phyloP scores from a whole-genome alignment of 2,797 vertebrate species.

The Dendrocincla fuliginosa region DNA sequence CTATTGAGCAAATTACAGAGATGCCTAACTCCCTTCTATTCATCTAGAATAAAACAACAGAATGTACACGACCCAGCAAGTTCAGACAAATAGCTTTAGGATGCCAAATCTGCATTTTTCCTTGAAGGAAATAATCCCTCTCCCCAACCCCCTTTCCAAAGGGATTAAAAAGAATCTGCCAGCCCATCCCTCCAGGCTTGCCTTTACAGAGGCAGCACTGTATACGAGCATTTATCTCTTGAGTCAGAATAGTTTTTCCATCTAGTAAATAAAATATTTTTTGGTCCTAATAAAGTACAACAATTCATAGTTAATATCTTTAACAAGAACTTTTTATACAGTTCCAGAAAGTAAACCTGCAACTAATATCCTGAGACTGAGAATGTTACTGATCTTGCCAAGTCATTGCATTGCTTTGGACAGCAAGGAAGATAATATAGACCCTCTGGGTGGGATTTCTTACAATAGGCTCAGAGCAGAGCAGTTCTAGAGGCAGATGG shows the following conservation, averaged over 20 bases:
- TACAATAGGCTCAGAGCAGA: neutral
- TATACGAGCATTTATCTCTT: slow-evolving; percentile 10
- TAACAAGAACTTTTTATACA: neutral
- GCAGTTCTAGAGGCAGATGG: neutral
- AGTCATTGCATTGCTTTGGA: neutral
- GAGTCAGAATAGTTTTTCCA: slow-evolving; percentile 5
- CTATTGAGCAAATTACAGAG: neutral
- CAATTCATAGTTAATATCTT: slow-evolving; percentile 20
- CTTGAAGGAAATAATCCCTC: slow-evolving; percentile 37
- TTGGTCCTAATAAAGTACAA: slow-evolving; percentile 13
- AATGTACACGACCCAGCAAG: neutral
- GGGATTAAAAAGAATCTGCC: slow-evolving; percentile 51
- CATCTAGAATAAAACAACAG: neutral
- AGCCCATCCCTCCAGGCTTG: slow-evolving; percentile 42
- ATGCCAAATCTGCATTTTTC: slow-evolving; percentile 50
- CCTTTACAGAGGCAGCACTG: slow-evolving; percentile 23
- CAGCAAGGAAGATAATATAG: neutral
- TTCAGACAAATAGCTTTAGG: slow-evolving; percentile 42
- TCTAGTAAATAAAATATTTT: slow-evolving; percentile 26
- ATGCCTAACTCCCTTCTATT: neutral
- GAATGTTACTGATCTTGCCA: neutral
- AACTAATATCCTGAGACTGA: slow-evolving; percentile 18
- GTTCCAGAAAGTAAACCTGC: slow-evolving; percentile 51
- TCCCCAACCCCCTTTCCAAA: neutral
- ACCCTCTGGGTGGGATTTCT: neutral